Evolutionary conservation across 1,140 invertebrate genomes (phyloP).

Genomic region (Leptinotarsa undecemlineata): DNA sequence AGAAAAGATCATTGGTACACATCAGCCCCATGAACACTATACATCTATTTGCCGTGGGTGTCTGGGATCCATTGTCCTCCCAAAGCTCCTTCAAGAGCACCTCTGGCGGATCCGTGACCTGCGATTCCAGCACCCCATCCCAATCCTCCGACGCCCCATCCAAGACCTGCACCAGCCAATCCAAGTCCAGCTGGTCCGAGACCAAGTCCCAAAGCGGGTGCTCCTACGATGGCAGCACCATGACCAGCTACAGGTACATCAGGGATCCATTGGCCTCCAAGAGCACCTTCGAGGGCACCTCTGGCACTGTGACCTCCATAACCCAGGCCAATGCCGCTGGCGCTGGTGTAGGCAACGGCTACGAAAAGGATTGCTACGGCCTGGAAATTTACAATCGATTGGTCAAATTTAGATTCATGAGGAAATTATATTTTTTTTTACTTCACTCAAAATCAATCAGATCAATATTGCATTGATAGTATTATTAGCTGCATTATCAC

Average conservation of each 20-base stretch:
- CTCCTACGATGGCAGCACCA: neutral
- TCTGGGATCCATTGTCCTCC: slow-evolving; percentile 31
- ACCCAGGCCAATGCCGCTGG: slow-evolving; percentile 18
- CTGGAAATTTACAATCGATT: neutral
- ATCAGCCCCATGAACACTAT: slow-evolving; percentile 16
- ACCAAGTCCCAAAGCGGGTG: neutral
- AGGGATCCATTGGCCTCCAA: slow-evolving; percentile 27
- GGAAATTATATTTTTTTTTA: no score
- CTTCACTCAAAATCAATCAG: no score
- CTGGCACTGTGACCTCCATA: neutral
- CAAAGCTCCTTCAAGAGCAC: slow-evolving; percentile 22
- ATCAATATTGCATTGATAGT: no score
- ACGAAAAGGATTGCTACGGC: slow-evolving; percentile 23
- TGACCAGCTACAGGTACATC: slow-evolving; percentile 23
- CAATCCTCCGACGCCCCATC: neutral
- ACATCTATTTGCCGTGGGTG: slow-evolving; percentile 23
- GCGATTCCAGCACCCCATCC: neutral
- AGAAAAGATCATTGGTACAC: neutral
- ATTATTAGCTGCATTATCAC: no score
- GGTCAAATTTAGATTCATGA: no score
- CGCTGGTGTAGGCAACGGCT: slow-evolving; percentile 22
- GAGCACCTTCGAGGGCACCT: slow-evolving; percentile 26
- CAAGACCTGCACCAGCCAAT: neutral
- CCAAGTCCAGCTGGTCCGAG: slow-evolving; percentile 11
- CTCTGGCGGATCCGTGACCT: slow-evolving; percentile 13